Evolutionary conservation across 2,888 invertebrate genomes (phyloP).

Genomic region (Polyploca ridens): DNA sequence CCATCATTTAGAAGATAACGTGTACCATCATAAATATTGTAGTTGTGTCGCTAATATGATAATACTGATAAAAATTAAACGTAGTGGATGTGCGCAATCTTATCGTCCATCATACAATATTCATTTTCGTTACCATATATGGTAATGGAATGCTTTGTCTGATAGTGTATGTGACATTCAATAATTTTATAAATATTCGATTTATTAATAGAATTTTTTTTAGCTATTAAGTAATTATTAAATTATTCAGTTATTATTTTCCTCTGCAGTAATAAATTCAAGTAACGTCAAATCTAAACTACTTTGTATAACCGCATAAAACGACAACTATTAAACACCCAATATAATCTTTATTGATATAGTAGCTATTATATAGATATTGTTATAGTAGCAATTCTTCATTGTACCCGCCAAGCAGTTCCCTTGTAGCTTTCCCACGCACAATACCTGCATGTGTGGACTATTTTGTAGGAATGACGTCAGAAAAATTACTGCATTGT

Average conservation of each 20-base stretch:
- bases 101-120: conserved; percentile 43
- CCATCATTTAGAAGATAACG: conserved; percentile 17
- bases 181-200: conserved; percentile 6
- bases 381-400: conserved; percentile 17
- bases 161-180: conserved; percentile 15
- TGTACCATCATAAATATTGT: conserved; percentile 15
- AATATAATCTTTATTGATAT: too few species aligned
- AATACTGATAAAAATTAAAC: conserved; percentile 20
- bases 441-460: conserved; percentile 62
- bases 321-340: too few species aligned
- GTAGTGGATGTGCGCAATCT: conserved; percentile 40
- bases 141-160: conserved; percentile 43
- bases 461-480: conserved; percentile 56
- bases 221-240: too few species aligned
- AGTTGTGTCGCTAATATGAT: conserved; percentile 7
- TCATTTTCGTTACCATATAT: conserved; percentile 51
- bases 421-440: conserved; percentile 55
- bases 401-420: conserved; percentile 28
- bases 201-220: background rate
- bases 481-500: conserved; percentile 51
- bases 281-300: too few species aligned
- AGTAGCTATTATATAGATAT: too few species aligned
- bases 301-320: too few species aligned
- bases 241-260: too few species aligned
- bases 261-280: too few species aligned